Conservation (phyloP, 2,797 vertebrate species). For the Pterois miles region DNA sequence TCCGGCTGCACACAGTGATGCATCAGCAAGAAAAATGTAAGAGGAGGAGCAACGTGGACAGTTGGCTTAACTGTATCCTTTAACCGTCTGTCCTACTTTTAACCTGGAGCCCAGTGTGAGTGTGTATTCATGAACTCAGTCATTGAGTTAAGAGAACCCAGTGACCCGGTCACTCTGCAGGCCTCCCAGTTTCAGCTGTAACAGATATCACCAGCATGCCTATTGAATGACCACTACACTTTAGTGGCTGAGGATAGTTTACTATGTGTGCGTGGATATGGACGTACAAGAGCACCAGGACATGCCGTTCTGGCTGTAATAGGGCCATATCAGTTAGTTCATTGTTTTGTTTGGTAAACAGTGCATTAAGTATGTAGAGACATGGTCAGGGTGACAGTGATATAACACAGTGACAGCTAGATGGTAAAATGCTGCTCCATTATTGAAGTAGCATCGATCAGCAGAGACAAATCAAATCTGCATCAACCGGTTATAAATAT, state of each 20-base stretch:
- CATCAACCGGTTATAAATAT: neutral
- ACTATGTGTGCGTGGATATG: neutral
- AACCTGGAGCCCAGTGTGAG: neutral
- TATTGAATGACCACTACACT: constrained; percentile 42
- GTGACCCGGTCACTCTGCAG: constrained; percentile 51
- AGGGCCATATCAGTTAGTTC: constrained; percentile 35
- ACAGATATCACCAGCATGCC: constrained; percentile 25
- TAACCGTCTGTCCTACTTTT: constrained; percentile 37
- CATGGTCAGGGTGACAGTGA: constrained; percentile 2
- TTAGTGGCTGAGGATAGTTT: constrained; percentile 15
- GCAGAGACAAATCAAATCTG: neutral
- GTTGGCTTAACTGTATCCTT: neutral
- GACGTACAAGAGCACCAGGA: neutral
- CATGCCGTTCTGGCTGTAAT: constrained; percentile 10
- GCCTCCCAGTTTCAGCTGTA: constrained; percentile 47
- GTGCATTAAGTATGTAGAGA: constrained; percentile 43
- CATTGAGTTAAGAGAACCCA: constrained; percentile 19
- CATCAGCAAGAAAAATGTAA: constrained; percentile 2
- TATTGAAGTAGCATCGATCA: constrained; percentile 12
- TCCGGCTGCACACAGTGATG: neutral
- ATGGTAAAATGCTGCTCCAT: constrained; percentile 2
- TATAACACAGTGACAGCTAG: neutral
- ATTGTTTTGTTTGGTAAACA: constrained; percentile 54
- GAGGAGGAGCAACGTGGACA: neutral
- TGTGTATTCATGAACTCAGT: constrained; percentile 27